Base-by-base conservation (phyloP, 1,140 invertebrate genomes). In the Drosophila carrolli region DNA sequence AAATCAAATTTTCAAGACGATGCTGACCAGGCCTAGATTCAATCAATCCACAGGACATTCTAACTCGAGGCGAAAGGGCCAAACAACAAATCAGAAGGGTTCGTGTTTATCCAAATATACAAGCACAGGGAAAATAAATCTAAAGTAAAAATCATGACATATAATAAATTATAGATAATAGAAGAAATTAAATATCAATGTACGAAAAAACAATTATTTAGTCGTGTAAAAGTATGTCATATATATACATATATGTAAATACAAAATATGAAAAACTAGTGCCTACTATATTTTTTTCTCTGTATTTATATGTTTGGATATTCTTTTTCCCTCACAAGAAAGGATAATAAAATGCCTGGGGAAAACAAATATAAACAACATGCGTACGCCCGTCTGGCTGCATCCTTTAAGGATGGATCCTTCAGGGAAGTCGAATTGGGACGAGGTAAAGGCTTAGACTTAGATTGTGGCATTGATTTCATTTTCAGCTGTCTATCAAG, bases 21-120 rank as follows among this genome's bases (percentile, higher is more conserved):
- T 47, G 9, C 67, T 60, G 65, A 62, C 79, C 46, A 57, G 63
- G 50, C 70, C 77, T 78, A 71, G 72, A 86, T 86, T 85, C 82
- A 85, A 85, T 85, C 82, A 86, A 76, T 81, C 48, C 75, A 57
- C 66, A 73, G 40, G 48, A 65, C 41, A 72, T 47, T 32, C 48
- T 37, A 63, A 59, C 50, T 54, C 8, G 48, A 62, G 70, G 44
- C 77, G 61, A 78, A 86, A 79, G 75, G 77, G 29, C 60, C 44
- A 6, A 51, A 76, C 78, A 86, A 65, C 75, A 88, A 82, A 79
- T 88, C 60, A 59, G 44, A 86, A 77, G 72, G 73, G 75, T 74
- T 88, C 76, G 60, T 88, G 83, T 88, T 86, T 86, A 82, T 88
- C 83, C 72, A 79, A 88, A 88, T 79, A 86, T 71, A 56, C 19